Base-by-base conservation (phyloP, 1,140 invertebrate species). In the Ganaspis sp. region DNA sequence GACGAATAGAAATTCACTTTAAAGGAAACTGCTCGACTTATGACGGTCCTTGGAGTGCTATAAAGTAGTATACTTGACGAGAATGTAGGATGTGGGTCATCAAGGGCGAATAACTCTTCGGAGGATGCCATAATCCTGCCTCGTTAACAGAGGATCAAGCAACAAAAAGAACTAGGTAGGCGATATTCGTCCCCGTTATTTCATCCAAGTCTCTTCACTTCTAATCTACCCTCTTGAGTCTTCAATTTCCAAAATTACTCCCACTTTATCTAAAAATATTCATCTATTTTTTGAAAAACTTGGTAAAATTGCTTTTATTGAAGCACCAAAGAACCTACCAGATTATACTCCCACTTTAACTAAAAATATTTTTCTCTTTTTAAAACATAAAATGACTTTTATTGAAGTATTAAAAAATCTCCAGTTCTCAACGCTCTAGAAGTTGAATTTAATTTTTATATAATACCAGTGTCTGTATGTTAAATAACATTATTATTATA, bases 61-160 rank as follows among this genome's bases (percentile, higher is more conserved):
- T 58, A 64, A 64, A 64, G 54, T 9, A 64, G n/a, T n/a, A 64
- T 29, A 26, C 54, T 29, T 29, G 9, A 29, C 11, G 26, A 29
- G 11, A 64, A 64, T 64, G 54, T 64, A 64, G 54, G 54, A 64
- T 64, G 23, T 64, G 54, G 54, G 54, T 29, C 54, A 64, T 64
- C 54, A 64, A 64, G 54, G 9, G 54, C 54, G 23, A 15, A 29
- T 64, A 64, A 64, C 54, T 64, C 54, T 64, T 64, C 21, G 11
- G 54, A 64, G 21, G 54, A 64, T 23, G 54, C 54, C 54, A 64
- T 64, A 64, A 64, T 64, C 54, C 54, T 64, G 54, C 54, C 54
- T 64, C 54, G 54, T 64, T 64, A 64, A 64, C 54, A 64, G 54
- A 64, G 54, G 54, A 64, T 64, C 23, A 64, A 26, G 23, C 54